Percentiles rank a stretch among this genome's conserved stretches.
Conservation (phyloP, 2,888 invertebrate species). For the Cheilosia pagana region DNA sequence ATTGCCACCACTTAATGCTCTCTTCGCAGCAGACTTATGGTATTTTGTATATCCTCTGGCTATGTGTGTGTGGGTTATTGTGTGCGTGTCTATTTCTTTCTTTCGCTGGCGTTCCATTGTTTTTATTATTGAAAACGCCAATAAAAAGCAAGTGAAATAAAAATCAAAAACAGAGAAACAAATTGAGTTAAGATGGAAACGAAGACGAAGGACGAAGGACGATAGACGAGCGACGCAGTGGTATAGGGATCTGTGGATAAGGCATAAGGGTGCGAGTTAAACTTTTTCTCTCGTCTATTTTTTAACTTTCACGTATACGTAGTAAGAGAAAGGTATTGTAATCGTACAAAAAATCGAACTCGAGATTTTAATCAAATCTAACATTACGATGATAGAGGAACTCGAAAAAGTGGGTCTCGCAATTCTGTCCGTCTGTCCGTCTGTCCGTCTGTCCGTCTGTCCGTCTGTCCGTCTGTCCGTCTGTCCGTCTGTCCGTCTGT, state of each 20-base stretch:
- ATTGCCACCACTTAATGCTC: conserved; percentile 75
- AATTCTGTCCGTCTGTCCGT: too few species aligned
- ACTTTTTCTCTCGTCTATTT: conserved; percentile 37
- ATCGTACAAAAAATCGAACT: too few species aligned
- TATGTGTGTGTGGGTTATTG: background rate
- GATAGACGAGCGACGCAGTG: too few species aligned
- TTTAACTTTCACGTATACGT: too few species aligned
- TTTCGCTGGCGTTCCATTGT: conserved; percentile 49
- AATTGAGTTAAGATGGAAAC: conserved; percentile 67
- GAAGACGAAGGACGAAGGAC: background rate
- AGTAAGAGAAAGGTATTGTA: too few species aligned
- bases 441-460: too few species aligned
- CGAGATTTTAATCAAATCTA: too few species aligned
- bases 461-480: too few species aligned
- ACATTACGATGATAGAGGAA: too few species aligned
- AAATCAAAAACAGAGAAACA: conserved; percentile 74
- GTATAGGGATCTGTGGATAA: conserved; percentile 24
- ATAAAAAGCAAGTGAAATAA: conserved; percentile 74
- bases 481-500: too few species aligned
- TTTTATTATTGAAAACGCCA: conserved; percentile 74
- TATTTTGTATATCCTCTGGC: conserved; percentile 33
- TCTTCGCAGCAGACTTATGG: conserved; percentile 64
- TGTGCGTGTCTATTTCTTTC: conserved; percentile 18
- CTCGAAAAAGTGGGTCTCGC: too few species aligned
- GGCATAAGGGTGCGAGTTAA: conserved; percentile 65